These are phyloP conservation scores for Brachyhypopomus gauderio DNA, from an alignment of 2,113 vertebrate species.

Conservation along the genomic window DNA sequence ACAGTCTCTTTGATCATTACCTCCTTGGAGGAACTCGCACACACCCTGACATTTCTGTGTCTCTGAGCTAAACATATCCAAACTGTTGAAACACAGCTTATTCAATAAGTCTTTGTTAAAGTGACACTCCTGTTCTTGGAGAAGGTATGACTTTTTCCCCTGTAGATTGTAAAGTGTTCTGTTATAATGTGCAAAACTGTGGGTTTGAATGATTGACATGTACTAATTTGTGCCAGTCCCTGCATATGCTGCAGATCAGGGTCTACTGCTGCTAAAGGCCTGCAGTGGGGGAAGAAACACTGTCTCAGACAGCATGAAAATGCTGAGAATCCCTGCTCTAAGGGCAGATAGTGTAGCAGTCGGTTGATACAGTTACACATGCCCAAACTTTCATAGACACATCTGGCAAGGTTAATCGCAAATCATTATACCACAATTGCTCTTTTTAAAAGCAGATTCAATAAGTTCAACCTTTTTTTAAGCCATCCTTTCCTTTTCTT, in stretches of 20 bases:
- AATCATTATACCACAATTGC: slow-evolving; percentile 8
- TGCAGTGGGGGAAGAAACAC: too few relatives aligned
- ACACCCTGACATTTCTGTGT: neutral
- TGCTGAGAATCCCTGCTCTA: neutral
- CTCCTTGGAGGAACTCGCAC: neutral
- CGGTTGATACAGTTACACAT: neutral
- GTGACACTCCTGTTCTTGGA: neutral
- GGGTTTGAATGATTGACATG: neutral
- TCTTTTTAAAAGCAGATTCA: neutral
- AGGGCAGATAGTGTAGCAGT: neutral
- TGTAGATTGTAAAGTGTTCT: too few relatives aligned
- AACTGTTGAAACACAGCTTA: neutral
- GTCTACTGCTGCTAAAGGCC: too few relatives aligned
- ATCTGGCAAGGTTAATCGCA: slow-evolving; percentile 8
- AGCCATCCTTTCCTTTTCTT: neutral
- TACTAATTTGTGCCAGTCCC: too few relatives aligned
- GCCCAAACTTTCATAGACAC: neutral
- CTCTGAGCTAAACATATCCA: neutral
- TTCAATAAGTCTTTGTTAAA: neutral
- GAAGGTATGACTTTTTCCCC: neutral
- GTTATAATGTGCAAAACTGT: neutral
- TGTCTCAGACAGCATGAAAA: too few relatives aligned
- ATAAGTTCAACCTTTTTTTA: neutral
- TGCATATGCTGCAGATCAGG: too few relatives aligned
- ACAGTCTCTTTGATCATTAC: neutral